These are phyloP conservation scores for Cacatua alba DNA, from an alignment of 2,113 vertebrate species.

Conservation along the genomic window DNA sequence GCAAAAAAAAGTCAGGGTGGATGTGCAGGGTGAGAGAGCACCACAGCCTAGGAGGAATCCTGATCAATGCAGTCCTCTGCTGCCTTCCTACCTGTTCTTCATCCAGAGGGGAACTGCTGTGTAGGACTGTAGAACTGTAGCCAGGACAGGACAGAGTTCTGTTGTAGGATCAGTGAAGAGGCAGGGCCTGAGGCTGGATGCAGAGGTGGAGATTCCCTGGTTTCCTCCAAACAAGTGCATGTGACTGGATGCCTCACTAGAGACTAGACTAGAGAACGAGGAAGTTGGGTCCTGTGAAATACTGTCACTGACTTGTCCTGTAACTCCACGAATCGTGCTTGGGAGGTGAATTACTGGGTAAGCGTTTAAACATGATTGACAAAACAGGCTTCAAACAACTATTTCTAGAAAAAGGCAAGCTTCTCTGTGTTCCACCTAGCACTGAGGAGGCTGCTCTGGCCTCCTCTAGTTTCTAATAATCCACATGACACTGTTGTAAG, in stretches of 20 bases:
- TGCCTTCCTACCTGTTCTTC: not conserved
- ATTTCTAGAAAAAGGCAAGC: not conserved
- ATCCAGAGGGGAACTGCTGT: not conserved
- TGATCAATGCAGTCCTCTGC: not conserved
- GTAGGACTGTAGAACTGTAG: not conserved
- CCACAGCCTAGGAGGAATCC: not conserved
- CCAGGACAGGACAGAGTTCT: not conserved
- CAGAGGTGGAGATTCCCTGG: too few species aligned
- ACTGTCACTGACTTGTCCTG: not conserved
- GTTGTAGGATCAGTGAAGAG: not conserved
- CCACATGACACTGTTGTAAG: rapidly evolving
- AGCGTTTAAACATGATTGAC: not conserved
- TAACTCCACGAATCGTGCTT: not conserved
- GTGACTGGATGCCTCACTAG: not conserved
- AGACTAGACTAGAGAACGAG: too few species aligned
- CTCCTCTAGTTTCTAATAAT: not conserved
- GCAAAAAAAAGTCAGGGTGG: not conserved
- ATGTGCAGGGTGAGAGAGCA: not conserved
- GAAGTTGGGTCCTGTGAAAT: not conserved
- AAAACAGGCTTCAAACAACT: not conserved
- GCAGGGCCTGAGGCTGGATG: not conserved
- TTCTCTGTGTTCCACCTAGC: not conserved
- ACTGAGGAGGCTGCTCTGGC: not conserved
- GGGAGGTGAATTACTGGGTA: not conserved
- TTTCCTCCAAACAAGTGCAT: not conserved